These are phyloP conservation scores for Prunella strophiata DNA, from an alignment of 2,797 vertebrate genomes.

Conservation along the genomic window DNA sequence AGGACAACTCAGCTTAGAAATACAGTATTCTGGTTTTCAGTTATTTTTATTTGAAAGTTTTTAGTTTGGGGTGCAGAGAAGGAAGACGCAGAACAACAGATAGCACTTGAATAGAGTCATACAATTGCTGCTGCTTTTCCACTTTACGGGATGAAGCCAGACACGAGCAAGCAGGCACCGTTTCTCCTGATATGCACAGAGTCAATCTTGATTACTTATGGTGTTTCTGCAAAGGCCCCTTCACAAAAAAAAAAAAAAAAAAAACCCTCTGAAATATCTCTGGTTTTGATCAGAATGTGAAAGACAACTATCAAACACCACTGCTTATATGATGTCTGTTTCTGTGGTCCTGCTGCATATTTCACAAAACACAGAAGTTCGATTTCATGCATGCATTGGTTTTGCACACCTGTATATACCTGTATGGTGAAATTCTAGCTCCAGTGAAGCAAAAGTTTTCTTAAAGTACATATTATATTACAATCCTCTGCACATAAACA, in stretches of 20 bases:
- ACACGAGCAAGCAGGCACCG: rapidly evolving
- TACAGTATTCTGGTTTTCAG: background rate
- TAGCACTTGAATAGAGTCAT: background rate
- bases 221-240: background rate
- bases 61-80: background rate
- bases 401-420: background rate
- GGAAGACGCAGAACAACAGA: background rate
- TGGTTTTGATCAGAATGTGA: background rate
- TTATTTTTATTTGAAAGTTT: constrained; percentile 30
- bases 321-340: background rate
- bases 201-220: background rate
- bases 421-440: background rate
- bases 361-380: background rate
- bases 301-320: background rate
- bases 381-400: background rate
- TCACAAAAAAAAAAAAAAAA: background rate
- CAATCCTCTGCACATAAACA: background rate
- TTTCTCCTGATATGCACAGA: background rate
- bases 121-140: background rate
- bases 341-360: background rate
- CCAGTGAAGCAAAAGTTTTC: background rate
- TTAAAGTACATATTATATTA: background rate
- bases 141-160: background rate
- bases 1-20: constrained; percentile 46
- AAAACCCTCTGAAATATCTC: background rate